Conservation (phyloP, 2,113 vertebrate genomes). For the Gasterosteus aculeatus region DNA sequence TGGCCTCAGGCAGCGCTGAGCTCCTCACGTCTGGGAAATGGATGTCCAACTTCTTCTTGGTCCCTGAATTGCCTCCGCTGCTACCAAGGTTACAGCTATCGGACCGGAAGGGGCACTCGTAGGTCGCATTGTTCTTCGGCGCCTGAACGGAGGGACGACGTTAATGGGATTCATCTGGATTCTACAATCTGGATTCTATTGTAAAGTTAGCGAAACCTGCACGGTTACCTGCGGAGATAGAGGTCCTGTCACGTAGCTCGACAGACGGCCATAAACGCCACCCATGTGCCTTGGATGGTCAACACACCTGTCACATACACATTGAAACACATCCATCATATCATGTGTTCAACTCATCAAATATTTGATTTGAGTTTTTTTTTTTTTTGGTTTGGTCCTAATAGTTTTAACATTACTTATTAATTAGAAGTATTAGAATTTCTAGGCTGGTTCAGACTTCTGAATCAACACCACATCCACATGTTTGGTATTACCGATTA, state of each 20-base stretch:
- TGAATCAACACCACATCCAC: background rate
- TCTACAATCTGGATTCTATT: no score
- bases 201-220: background rate
- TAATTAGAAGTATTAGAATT: background rate
- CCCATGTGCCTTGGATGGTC: constrained; percentile 80
- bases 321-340: background rate
- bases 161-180: no score
- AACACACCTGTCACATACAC: constrained; percentile 72
- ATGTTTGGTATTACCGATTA: background rate
- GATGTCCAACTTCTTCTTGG: constrained; percentile 43
- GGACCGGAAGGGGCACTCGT: constrained; percentile 29
- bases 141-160: constrained; percentile 12
- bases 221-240: constrained; percentile 71
- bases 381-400: no score
- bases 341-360: background rate
- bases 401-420: background rate
- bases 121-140: constrained; percentile 20
- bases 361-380: background rate
- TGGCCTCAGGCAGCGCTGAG: constrained; percentile 30
- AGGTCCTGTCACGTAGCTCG: constrained; percentile 28
- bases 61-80: background rate
- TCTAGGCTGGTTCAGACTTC: background rate
- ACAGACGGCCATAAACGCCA: constrained; percentile 71
- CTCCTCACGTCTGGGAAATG: constrained; percentile 57
- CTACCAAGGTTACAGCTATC: constrained; percentile 24